Conservation (phyloP, 2,888 invertebrate genomes). For the Monopis laevigella region DNA sequence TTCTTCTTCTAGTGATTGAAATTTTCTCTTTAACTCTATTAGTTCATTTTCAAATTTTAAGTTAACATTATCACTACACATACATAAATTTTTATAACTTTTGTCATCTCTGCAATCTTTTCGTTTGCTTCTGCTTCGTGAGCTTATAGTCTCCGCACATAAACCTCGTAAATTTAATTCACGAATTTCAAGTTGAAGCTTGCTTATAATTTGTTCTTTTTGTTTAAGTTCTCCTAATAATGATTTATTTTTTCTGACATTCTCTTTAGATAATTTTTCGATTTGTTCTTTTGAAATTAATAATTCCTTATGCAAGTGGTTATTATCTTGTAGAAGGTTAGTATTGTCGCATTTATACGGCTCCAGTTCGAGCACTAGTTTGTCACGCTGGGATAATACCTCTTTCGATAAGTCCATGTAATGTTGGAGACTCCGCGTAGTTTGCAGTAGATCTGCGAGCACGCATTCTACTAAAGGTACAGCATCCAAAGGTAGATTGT, state of each 20-base stretch:
- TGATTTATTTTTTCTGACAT: conserved; percentile 69
- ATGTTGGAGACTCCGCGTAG: conserved; percentile 87
- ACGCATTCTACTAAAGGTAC: conserved; percentile 83
- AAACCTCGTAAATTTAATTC: conserved; percentile 52
- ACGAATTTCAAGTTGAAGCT: conserved; percentile 50
- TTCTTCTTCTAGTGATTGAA: conserved; percentile 50
- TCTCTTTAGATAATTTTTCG: conserved; percentile 66
- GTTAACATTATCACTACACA: conserved; percentile 32
- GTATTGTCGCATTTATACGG: conserved; percentile 85
- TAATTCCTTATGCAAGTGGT: conserved; percentile 74
- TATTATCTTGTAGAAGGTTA: conserved; percentile 78
- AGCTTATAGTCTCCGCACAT: conserved; percentile 54
- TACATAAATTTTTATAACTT: conserved; percentile 29
- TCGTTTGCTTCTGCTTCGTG: conserved; percentile 45
- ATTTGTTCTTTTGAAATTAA: conserved; percentile 72
- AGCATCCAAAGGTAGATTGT: conserved; percentile 78
- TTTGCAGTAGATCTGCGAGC: conserved; percentile 84
- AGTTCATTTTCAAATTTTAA: conserved; percentile 48
- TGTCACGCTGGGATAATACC: conserved; percentile 74
- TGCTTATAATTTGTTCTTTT: conserved; percentile 48
- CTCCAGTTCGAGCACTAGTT: conserved; percentile 75
- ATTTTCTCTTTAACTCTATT: conserved; percentile 46
- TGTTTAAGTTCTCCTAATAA: conserved; percentile 71
- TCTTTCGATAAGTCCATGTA: conserved; percentile 80
- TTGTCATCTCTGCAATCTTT: conserved; percentile 32